Evolutionary conservation across 1,140 invertebrate genomes (phyloP).

Genomic region (Hestina assimilis): DNA sequence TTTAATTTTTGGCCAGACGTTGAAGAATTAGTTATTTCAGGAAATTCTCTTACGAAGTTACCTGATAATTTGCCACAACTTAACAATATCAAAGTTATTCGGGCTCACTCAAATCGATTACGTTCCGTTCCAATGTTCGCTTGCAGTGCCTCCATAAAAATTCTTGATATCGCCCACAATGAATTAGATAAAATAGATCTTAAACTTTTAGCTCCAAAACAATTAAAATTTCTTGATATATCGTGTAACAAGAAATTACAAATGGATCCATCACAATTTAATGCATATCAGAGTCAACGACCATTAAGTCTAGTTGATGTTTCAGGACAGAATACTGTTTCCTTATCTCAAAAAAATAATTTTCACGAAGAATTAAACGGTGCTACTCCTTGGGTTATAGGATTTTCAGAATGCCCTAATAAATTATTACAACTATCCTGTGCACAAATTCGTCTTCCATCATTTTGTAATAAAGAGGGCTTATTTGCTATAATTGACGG

Average conservation of each 20-base stretch:
- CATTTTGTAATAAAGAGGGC: slow-evolving; percentile 88
- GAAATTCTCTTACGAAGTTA: slow-evolving; percentile 87
- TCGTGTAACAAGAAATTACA: slow-evolving; percentile 89
- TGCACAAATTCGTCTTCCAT: slow-evolving; percentile 86
- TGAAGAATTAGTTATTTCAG: slow-evolving; percentile 89
- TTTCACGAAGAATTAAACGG: slow-evolving; percentile 78
- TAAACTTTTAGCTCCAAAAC: slow-evolving; percentile 85
- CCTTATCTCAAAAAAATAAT: slow-evolving; percentile 80
- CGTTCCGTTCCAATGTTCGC: slow-evolving; percentile 86
- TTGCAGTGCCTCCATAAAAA: slow-evolving; percentile 85
- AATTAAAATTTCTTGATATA: slow-evolving; percentile 90
- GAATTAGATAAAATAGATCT: slow-evolving; percentile 89
- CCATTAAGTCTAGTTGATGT: slow-evolving; percentile 90
- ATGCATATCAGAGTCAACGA: slow-evolving; percentile 86
- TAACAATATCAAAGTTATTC: slow-evolving; percentile 85
- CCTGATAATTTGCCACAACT: slow-evolving; percentile 87
- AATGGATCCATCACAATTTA: slow-evolving; percentile 89
- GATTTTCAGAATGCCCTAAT: slow-evolving; percentile 91
- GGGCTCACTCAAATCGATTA: slow-evolving; percentile 90
- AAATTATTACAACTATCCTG: slow-evolving; percentile 84
- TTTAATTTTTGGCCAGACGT: slow-evolving; percentile 86
- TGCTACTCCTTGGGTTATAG: slow-evolving; percentile 86
- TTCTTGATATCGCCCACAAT: slow-evolving; percentile 91
- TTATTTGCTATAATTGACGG: slow-evolving; percentile 91
- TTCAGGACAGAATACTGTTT: slow-evolving; percentile 85